These are phyloP conservation scores for Lydus trimaculatus DNA, from an alignment of 2,888 invertebrate genomes.

Conservation along the genomic window DNA sequence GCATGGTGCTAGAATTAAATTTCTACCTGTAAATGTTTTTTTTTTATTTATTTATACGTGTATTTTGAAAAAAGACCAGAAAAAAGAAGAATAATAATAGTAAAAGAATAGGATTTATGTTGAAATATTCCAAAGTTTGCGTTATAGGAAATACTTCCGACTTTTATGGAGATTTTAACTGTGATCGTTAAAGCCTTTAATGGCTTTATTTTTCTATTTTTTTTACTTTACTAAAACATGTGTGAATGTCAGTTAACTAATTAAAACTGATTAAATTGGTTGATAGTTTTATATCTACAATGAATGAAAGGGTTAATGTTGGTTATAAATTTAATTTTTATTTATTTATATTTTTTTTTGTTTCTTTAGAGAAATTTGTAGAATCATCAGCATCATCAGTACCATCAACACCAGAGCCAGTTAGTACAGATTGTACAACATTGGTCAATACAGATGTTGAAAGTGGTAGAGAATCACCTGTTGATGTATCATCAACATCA, in stretches of 20 bases:
- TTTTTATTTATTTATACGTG: neutral
- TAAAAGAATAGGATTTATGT: conserved; percentile 28
- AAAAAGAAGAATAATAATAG: too few relatives aligned
- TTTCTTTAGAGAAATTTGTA: conserved; percentile 72
- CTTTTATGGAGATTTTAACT: conserved; percentile 42
- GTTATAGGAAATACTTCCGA: conserved; percentile 45
- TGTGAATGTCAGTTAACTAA: conserved; percentile 36
- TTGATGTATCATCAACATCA: conserved; percentile 71
- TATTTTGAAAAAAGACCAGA: conserved; percentile 16
- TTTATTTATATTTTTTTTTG: conserved; percentile 6
- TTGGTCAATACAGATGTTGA: conserved; percentile 53
- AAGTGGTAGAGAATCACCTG: conserved; percentile 67
- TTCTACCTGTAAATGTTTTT: conserved; percentile 7
- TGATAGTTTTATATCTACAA: conserved; percentile 22
- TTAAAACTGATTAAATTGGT: conserved; percentile 27
- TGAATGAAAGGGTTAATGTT: conserved; percentile 19
- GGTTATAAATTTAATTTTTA: conserved; percentile 14
- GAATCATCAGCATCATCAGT: conserved; percentile 70
- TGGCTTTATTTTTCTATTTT: conserved; percentile 31
- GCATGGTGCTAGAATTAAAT: conserved; percentile 23
- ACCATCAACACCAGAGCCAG: conserved; percentile 65
- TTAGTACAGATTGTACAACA: conserved; percentile 59
- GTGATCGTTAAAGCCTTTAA: conserved; percentile 27
- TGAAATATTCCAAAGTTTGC: conserved; percentile 33
- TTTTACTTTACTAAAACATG: conserved; percentile 27